Evolutionary conservation across 2,888 invertebrate genomes (phyloP).

Genomic region (Clitarchus hookeri): DNA sequence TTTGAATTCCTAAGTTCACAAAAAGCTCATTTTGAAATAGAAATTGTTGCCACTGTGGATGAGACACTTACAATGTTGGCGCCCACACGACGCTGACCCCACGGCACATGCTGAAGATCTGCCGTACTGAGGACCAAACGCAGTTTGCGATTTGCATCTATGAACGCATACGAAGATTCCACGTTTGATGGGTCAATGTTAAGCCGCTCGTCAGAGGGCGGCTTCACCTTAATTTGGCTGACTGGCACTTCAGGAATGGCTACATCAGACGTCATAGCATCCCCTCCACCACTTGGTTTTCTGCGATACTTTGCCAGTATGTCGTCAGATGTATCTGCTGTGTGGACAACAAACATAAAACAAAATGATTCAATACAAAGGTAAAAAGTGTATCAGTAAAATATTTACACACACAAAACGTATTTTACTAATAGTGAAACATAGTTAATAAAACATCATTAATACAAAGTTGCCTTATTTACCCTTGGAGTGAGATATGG

Average conservation of each 20-base stretch:
- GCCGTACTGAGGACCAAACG: constrained; percentile 88
- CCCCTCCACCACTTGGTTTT: constrained; percentile 59
- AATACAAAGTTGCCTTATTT: too few species aligned
- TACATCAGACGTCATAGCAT: constrained; percentile 36
- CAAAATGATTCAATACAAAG: too few species aligned
- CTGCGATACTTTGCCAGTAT: constrained; percentile 93
- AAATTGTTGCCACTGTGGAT: constrained; percentile 45
- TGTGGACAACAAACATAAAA: too few species aligned
- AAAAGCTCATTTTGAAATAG: too few species aligned
- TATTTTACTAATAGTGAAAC: too few species aligned
- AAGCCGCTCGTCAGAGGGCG: constrained; percentile 56
- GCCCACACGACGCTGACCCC: constrained; percentile 43
- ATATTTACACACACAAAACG: neutral
- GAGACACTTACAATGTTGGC: neutral
- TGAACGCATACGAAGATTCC: constrained; percentile 61
- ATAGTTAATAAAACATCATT: too few species aligned
- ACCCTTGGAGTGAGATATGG: too few species aligned
- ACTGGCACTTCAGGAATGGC: constrained; percentile 32
- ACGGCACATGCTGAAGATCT: constrained; percentile 70
- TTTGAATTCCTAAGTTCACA: too few species aligned
- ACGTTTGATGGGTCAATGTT: constrained; percentile 60
- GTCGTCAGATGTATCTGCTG: constrained; percentile 80
- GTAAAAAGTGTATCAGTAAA: neutral
- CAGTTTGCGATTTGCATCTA: constrained; percentile 79
- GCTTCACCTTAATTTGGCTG: constrained; percentile 45